phyloP scores from a whole-genome alignment of 2,113 vertebrate genomes.

The Taxidea taxus region DNA sequence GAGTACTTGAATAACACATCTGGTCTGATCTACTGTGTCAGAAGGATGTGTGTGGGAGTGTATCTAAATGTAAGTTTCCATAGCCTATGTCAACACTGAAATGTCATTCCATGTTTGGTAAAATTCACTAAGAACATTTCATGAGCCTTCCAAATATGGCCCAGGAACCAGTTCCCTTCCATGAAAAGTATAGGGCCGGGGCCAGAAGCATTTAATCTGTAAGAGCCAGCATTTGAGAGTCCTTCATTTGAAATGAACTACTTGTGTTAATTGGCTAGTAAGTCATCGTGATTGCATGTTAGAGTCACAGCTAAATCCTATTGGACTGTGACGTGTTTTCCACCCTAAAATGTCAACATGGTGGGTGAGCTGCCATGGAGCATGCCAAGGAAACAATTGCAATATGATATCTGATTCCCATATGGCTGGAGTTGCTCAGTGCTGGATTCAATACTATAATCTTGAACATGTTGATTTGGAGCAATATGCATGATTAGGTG shows the following conservation, averaged over 20 bases:
- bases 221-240: background rate
- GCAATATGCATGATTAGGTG: slow-evolving; percentile 64
- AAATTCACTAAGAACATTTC: slow-evolving; percentile 39
- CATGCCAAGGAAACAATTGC: background rate
- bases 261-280: slow-evolving; percentile 50
- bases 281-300: slow-evolving; percentile 50
- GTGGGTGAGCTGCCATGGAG: slow-evolving; percentile 40
- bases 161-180: background rate
- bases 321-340: background rate
- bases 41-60: slow-evolving; percentile 38
- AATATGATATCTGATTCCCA: background rate
- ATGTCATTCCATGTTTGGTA: slow-evolving; percentile 47
- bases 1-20: slow-evolving; percentile 39
- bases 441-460: slow-evolving; percentile 52
- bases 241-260: slow-evolving; percentile 48
- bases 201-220: slow-evolving; percentile 33
- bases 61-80: slow-evolving; percentile 47
- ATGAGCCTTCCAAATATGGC: slow-evolving; percentile 4
- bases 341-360: slow-evolving; percentile 48
- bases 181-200: slow-evolving; percentile 55
- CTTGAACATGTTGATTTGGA: slow-evolving; percentile 58
- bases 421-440: background rate
- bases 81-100: slow-evolving; percentile 33
- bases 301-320: background rate
- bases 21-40: slow-evolving; percentile 16